phyloP scores from a whole-genome alignment of 2,797 vertebrate genomes.

The Leptatherina wallacei region DNA sequence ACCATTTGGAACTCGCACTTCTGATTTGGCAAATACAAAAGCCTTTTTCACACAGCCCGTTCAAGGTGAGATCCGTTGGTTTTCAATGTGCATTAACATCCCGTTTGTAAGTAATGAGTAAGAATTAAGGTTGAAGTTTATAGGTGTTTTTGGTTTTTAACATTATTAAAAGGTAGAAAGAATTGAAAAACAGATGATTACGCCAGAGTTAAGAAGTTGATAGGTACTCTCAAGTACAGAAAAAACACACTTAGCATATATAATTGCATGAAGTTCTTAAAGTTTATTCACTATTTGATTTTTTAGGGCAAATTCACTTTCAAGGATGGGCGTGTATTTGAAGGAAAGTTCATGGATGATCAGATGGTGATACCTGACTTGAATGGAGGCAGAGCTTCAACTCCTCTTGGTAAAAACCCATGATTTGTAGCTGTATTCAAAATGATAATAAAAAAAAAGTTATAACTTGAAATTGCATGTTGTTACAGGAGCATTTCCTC shows the following conservation, averaged over 20 bases:
- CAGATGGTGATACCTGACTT: conserved; percentile 55
- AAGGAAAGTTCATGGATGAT: conserved; percentile 85
- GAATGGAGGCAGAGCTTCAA: conserved; percentile 30
- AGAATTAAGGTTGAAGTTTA: no score
- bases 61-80: no score
- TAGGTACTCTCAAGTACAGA: background rate
- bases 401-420: conserved; percentile 73
- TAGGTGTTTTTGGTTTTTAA: no score
- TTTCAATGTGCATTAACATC: no score
- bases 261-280: background rate
- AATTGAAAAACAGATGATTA: no score
- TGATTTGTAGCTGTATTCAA: background rate
- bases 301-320: conserved; percentile 85
- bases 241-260: background rate
- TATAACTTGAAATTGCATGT: background rate
- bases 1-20: no score
- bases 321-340: conserved; percentile 82
- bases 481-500: conserved; percentile 32
- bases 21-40: no score
- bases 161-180: no score
- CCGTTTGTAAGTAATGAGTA: no score
- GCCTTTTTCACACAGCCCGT: no score
- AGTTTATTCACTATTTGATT: background rate
- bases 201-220: background rate
- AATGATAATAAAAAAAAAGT: background rate